Evolutionary conservation across 92 coral and sea anemone genomes (phyloP).

Genomic region (Phenganax stokvisi): DNA sequence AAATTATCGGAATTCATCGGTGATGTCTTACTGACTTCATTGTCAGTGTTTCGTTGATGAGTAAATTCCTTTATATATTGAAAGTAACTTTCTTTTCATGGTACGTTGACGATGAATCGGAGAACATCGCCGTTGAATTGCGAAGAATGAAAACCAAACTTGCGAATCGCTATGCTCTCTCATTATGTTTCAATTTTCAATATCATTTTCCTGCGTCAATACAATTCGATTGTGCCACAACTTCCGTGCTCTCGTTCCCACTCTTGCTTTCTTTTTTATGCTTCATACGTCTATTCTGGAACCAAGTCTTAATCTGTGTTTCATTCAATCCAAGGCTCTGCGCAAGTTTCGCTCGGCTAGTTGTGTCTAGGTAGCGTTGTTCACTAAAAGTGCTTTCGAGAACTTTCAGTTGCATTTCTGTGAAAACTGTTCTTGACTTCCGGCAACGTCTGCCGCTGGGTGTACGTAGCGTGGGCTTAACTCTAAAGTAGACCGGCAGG

Average conservation of each 20-base stretch:
- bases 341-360: constrained; percentile 89
- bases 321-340: constrained; percentile 91
- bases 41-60: too few species aligned
- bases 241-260: neutral
- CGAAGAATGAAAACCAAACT: too few species aligned
- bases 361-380: constrained; percentile 93
- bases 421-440: constrained; percentile 91
- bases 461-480: constrained; percentile 87
- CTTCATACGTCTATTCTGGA: constrained; percentile 95
- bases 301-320: constrained; percentile 98
- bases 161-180: too few species aligned
- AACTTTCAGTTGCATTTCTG: constrained; percentile 92
- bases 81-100: too few species aligned
- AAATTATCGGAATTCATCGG: too few species aligned
- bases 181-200: neutral
- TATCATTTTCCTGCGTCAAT: neutral
- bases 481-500: constrained; percentile 92
- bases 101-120: too few species aligned
- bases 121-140: too few species aligned
- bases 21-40: too few species aligned
- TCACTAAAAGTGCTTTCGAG: constrained; percentile 91
- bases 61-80: too few species aligned
- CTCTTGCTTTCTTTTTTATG: constrained; percentile 81
- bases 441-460: constrained; percentile 98
- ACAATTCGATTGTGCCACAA: neutral